Evolutionary conservation across 2,797 vertebrate species (phyloP), one percentile per base, ranked within the genome.

Genomic region (Danio jaintianensis): DNA sequence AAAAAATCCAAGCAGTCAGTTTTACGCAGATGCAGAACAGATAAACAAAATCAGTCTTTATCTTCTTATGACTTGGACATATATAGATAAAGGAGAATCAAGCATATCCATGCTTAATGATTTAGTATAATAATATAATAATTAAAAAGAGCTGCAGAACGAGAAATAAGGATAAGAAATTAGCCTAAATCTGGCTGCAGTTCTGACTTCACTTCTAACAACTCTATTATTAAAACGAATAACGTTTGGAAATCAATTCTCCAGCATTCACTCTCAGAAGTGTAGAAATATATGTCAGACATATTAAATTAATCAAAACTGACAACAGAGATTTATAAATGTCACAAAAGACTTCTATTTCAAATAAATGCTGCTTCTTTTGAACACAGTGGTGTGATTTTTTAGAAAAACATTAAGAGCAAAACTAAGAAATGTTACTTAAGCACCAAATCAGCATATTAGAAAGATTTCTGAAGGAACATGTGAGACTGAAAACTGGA

Each of bases 1-100:
- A 48, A 36, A n/a, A 16, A 66, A n/a, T 53, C 9, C 5, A 16
- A 69, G 52, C 10, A 55, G 53, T 43, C 52, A n/a, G 9, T 11
- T 70, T 18, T 36, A 11, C 1, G 7, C 47, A 53, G 36, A 62
- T 63, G 29, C 47, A 42, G 47, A 63, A 16, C 0, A 75, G 29
- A 42, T 12, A 42, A 38, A 62, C 43, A 75, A 76, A 64, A 29
- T n/a, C 38, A 22, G 38, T 6, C 52, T 56, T 71, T 40, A 53
- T 18, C 67, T 36, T 47, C 22, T 50, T 70, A 7, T 1, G 10
- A 70, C 40, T 53, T 12, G 36, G 36, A 70, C 48, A 53, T 8
- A 67, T 40, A 53, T 53, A 38, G 29, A 69, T 38, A 47, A 69
- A 52, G 67, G 6, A 52, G 29, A 69, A 22, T 53, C 5, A 69